Base-by-base conservation (phyloP, 1,140 invertebrate genomes). In the Ostrea denselamellosa region DNA sequence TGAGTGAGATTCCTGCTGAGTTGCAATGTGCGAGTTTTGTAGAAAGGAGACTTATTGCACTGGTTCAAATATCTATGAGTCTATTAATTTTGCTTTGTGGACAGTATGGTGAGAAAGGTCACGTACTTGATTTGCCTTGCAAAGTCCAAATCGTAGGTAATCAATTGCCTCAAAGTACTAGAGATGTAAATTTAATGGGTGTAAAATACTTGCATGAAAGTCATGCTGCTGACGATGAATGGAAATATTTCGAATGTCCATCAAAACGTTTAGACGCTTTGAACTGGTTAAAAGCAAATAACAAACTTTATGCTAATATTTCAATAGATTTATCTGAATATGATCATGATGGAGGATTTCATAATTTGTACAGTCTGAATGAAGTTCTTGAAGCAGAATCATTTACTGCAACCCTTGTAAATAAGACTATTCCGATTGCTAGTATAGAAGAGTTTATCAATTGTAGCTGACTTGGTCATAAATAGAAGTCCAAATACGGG, bases 231-330 rank as follows among this genome's bases (percentile, higher is more conserved):
- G 14, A 28, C n/a, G 71, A 58, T 25, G 62, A 28, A 53, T 52
- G 58, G 5, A 62, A 62, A 62, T 62, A 62, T 62, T 34, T 71
- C 17, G 7, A 22, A 19, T 12, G 25, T 2, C 44, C 28, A 0
- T 82, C 22, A 34, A 87, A 44, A 85, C 83, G 68, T 88, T 44
- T n/a, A 19, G 25, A 54, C 25, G 86, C 90, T 53, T 62, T 90
- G 8, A 17, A n/a, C 1, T 89, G 90, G 88, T 71, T 90, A n/a
- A 90, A 88, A 87, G 44, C 77, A 77, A 86, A 90, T 52, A 90
- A 90, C 84, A 5, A 12, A 10, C 81, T 90, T 22, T 90, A 87
- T 68, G 8, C 8, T 14, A 25, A 87, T 44, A 44, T 44, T 44
- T 44, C 34, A 44, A 5, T 44, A 44, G 56, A 82, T 89, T 14